Conservation (phyloP, 1,140 invertebrate genomes). For the Pogonus chalceus region DNA sequence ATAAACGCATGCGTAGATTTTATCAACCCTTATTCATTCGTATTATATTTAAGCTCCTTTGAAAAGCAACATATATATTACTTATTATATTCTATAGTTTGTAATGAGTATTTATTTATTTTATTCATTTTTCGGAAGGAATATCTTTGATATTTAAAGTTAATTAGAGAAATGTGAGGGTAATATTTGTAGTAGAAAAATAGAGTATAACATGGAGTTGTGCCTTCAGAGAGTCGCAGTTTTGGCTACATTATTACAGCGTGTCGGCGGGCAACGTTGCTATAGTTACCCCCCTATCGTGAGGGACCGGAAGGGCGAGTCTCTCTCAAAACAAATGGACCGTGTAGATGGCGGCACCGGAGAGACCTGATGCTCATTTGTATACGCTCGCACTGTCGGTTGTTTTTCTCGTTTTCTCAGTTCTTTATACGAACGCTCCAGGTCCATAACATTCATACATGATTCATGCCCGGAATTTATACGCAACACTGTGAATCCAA, state of each 20-base stretch:
- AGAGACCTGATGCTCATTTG: conserved; percentile 7
- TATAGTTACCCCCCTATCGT: neutral
- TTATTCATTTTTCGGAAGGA: too few species aligned
- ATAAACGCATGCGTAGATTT: neutral
- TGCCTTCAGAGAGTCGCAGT: neutral
- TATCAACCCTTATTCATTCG: too few species aligned
- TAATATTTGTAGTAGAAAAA: too few species aligned
- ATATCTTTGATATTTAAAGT: too few species aligned
- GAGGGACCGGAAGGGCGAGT: neutral
- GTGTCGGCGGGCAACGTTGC: neutral
- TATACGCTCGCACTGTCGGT: conserved; percentile 3
- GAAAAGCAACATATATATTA: too few species aligned
- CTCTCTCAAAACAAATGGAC: conserved; percentile 7
- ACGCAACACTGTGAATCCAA: neutral
- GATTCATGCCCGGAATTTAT: neutral
- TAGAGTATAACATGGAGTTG: neutral
- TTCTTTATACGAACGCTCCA: neutral
- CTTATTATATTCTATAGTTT: too few species aligned
- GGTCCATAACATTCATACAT: neutral
- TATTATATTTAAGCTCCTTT: too few species aligned
- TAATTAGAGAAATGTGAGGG: too few species aligned
- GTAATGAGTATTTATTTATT: too few species aligned
- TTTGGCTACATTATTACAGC: conserved; percentile 4
- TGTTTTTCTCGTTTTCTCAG: neutral
- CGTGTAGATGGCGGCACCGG: conserved; percentile 5